phyloP scores from a whole-genome alignment of 2,888 invertebrate genomes.

The Tachina lurida region DNA sequence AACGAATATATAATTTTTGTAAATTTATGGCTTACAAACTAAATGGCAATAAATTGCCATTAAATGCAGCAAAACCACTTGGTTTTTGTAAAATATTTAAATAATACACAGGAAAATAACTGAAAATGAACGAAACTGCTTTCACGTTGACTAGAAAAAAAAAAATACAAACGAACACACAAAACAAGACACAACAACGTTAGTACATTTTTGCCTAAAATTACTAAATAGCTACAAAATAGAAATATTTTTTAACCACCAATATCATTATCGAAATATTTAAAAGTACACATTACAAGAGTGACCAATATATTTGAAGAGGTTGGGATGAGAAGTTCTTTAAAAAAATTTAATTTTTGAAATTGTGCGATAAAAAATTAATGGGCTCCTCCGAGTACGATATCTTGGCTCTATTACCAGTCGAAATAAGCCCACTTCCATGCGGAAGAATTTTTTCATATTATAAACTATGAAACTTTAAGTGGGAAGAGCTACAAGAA shows the following conservation, averaged over 20 bases:
- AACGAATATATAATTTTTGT: constrained; percentile 43
- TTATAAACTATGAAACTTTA: too few relatives aligned
- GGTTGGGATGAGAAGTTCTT: neutral
- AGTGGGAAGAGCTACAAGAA: too few relatives aligned
- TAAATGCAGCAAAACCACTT: constrained; percentile 76
- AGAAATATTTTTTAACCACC: constrained; percentile 72
- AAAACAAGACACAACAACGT: constrained; percentile 17
- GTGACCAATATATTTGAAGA: neutral
- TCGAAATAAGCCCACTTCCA: too few relatives aligned
- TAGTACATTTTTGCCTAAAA: constrained; percentile 78
- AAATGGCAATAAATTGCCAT: constrained; percentile 77
- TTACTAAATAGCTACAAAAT: constrained; percentile 76
- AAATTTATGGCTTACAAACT: constrained; percentile 68
- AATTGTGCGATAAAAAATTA: too few relatives aligned
- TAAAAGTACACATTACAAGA: constrained; percentile 32
- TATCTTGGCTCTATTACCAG: too few relatives aligned
- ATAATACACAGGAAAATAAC: constrained; percentile 24
- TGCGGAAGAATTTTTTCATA: too few relatives aligned
- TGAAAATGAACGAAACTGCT: constrained; percentile 48
- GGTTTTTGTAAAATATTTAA: constrained; percentile 71
- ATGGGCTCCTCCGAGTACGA: too few relatives aligned
- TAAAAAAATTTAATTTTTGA: neutral
- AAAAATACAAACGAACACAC: neutral
- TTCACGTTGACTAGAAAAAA: constrained; percentile 18
- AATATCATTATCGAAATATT: constrained; percentile 60